Conservation (phyloP, 1,140 invertebrate genomes). For the Lepidostoma basale region DNA sequence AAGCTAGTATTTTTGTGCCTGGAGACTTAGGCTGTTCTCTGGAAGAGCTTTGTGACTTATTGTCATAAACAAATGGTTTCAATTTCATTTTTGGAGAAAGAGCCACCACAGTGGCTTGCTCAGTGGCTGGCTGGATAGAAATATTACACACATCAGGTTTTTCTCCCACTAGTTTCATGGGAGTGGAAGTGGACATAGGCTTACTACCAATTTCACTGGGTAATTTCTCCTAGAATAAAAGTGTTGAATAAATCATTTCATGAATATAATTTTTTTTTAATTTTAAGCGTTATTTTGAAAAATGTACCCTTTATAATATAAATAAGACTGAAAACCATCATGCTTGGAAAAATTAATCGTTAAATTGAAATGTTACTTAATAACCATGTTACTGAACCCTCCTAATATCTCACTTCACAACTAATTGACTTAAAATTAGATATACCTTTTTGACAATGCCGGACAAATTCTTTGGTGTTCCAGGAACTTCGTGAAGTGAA, state of each 20-base stretch:
- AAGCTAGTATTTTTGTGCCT: constrained; percentile 32
- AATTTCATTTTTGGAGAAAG: constrained; percentile 53
- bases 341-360: neutral
- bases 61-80: constrained; percentile 29
- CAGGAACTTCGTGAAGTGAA: constrained; percentile 4
- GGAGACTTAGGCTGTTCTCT: constrained; percentile 27
- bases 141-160: constrained; percentile 43
- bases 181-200: constrained; percentile 56
- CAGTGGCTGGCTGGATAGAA: constrained; percentile 21
- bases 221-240: constrained; percentile 47
- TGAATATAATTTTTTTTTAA: neutral
- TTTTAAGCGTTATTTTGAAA: no score
- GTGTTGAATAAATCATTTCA: neutral
- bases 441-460: constrained; percentile 35
- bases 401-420: constrained; percentile 9
- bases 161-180: constrained; percentile 48
- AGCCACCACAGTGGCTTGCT: constrained; percentile 53
- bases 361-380: constrained; percentile 7
- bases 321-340: neutral
- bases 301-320: neutral
- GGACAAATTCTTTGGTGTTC: constrained; percentile 19
- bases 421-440: constrained; percentile 14
- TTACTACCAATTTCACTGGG: constrained; percentile 49
- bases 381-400: constrained; percentile 40
- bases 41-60: neutral